Evolutionary conservation across 2,888 invertebrate species (phyloP).

Genomic region (Pycnomerus fuliginosus): DNA sequence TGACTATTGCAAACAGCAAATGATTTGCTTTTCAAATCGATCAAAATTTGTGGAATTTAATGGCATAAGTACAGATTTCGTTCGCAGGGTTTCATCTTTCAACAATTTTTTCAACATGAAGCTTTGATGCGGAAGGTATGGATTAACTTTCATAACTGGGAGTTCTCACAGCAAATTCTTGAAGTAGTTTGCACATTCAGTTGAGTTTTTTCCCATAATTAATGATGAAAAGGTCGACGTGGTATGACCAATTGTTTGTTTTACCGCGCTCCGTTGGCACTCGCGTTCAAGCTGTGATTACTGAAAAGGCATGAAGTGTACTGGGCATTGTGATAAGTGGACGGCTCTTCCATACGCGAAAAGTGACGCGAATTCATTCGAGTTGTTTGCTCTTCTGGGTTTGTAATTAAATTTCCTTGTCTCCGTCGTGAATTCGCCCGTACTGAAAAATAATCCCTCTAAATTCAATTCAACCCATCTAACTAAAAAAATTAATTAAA

Average conservation of each 20-base stretch:
- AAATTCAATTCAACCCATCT: slow-evolving; percentile 21
- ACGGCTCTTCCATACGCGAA: slow-evolving; percentile 20
- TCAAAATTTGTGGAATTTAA: background rate
- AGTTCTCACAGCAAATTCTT: no score
- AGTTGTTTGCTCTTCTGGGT: slow-evolving; percentile 28
- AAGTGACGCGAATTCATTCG: slow-evolving; percentile 28
- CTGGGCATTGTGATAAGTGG: slow-evolving; percentile 10
- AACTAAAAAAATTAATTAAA: slow-evolving; percentile 26
- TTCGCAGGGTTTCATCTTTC: background rate
- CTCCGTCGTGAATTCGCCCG: slow-evolving; percentile 9
- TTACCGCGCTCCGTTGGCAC: slow-evolving; percentile 26
- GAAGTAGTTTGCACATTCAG: no score
- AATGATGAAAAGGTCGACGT: slow-evolving; percentile 33
- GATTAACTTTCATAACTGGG: no score
- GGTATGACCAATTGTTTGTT: slow-evolving; percentile 36
- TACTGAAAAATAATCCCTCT: slow-evolving; percentile 21
- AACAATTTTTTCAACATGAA: background rate
- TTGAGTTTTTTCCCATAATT: slow-evolving; percentile 37
- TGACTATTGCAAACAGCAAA: background rate
- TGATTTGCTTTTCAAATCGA: background rate
- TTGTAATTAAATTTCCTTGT: slow-evolving; percentile 32
- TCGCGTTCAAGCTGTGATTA: slow-evolving; percentile 19
- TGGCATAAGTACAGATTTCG: slow-evolving; percentile 1
- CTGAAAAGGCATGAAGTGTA: slow-evolving; percentile 6
- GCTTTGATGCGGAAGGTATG: no score